A percentile compares a stretch with the other conserved stretches of the same genome.
These are phyloP conservation scores for Drosophila bocki DNA, from an alignment of 1,140 invertebrate genomes.

Conservation along the genomic window DNA sequence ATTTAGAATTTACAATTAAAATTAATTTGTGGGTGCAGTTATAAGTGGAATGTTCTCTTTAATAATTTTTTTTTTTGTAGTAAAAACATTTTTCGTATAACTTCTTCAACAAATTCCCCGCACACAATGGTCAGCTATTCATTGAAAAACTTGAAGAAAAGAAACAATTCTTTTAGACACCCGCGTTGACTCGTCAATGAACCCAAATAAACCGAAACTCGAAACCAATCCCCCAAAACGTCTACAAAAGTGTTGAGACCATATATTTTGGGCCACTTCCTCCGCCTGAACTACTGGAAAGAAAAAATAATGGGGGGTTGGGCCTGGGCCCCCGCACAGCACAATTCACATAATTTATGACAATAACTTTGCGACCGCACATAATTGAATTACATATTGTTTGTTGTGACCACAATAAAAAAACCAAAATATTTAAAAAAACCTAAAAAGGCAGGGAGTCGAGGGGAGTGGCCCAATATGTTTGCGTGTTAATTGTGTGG, in stretches of 20 bases:
- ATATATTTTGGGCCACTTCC: conserved; percentile 33
- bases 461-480: conserved; percentile 50
- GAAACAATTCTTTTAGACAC: conserved; percentile 6
- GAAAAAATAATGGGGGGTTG: conserved; percentile 12
- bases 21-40: too few species aligned
- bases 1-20: background rate
- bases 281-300: conserved; percentile 23
- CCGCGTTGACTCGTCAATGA: conserved; percentile 26
- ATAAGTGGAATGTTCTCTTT: too few species aligned
- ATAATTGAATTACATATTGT: conserved; percentile 81
- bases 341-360: conserved; percentile 68
- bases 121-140: conserved; percentile 20
- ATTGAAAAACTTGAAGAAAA: conserved; percentile 9
- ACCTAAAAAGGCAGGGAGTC: background rate
- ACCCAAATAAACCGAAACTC: background rate
- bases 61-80: background rate
- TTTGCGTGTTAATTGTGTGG: conserved; percentile 74
- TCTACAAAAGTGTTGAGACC: conserved; percentile 37
- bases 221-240: conserved; percentile 20
- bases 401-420: conserved; percentile 48
- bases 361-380: conserved; percentile 69
- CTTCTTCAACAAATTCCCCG: background rate
- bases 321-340: conserved; percentile 20
- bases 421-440: background rate
- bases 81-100: background rate